Conservation (phyloP, 2,797 vertebrate genomes). For the Sitta carolinensis region DNA sequence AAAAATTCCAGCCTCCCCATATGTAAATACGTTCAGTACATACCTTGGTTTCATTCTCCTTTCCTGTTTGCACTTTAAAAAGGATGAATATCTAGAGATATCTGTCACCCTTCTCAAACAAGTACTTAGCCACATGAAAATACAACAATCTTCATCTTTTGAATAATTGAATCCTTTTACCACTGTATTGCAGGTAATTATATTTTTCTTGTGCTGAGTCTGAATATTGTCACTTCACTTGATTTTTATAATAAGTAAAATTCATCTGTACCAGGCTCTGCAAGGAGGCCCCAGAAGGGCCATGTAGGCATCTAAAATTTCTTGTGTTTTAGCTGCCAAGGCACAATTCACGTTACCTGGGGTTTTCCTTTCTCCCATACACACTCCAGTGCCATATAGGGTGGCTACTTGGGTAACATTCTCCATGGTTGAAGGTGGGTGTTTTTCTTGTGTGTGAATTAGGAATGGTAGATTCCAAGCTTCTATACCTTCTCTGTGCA, state of each 20-base stretch:
- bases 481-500: neutral
- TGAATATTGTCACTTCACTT: neutral
- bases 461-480: neutral
- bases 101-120: neutral
- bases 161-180: neutral
- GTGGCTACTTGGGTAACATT: neutral
- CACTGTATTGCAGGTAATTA: neutral
- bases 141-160: neutral
- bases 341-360: neutral
- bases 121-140: neutral
- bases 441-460: neutral
- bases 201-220: neutral
- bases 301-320: neutral
- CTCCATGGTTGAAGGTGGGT: neutral
- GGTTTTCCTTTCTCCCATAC: neutral
- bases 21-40: neutral
- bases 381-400: neutral
- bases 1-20: neutral
- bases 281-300: neutral
- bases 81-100: neutral
- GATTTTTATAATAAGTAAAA: neutral
- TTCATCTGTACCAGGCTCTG: neutral
- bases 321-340: neutral
- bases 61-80: neutral
- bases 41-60: neutral